Evolutionary conservation across 2,797 vertebrate genomes (phyloP).

Genomic region (Cyclura pinguis): DNA sequence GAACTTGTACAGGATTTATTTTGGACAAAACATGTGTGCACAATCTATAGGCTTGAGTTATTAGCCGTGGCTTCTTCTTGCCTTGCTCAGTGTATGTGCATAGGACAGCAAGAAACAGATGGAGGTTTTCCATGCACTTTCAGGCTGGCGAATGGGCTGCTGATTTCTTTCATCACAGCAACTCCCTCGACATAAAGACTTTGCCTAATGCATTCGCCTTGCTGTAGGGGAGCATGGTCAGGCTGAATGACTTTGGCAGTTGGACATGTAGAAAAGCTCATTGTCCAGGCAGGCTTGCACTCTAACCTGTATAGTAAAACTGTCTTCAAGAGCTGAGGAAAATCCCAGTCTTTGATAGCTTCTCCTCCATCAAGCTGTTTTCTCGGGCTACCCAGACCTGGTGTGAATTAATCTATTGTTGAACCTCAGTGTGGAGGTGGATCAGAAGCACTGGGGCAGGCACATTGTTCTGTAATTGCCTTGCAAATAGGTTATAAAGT

Average conservation of each 20-base stretch:
- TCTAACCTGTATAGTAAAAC: constrained; percentile 2
- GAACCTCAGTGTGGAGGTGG: neutral
- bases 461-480: no score
- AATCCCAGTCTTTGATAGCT: neutral
- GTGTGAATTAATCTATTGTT: neutral
- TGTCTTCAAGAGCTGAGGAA: neutral
- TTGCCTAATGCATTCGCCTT: constrained; percentile 3
- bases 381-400: neutral
- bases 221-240: neutral
- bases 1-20: neutral
- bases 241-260: neutral
- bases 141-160: neutral
- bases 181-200: neutral
- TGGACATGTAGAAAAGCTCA: neutral
- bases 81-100: neutral
- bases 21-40: neutral
- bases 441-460: neutral
- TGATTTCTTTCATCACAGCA: neutral
- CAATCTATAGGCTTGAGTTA: neutral
- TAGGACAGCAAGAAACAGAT: neutral
- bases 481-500: neutral
- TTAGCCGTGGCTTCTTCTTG: neutral
- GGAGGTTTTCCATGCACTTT: neutral
- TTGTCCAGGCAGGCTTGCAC: neutral
- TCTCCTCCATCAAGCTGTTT: neutral